Percentiles rank a stretch among this genome's conserved stretches.
These are phyloP conservation scores for Epinephelus lanceolatus DNA, from an alignment of 2,113 vertebrate species.

Conservation along the genomic window DNA sequence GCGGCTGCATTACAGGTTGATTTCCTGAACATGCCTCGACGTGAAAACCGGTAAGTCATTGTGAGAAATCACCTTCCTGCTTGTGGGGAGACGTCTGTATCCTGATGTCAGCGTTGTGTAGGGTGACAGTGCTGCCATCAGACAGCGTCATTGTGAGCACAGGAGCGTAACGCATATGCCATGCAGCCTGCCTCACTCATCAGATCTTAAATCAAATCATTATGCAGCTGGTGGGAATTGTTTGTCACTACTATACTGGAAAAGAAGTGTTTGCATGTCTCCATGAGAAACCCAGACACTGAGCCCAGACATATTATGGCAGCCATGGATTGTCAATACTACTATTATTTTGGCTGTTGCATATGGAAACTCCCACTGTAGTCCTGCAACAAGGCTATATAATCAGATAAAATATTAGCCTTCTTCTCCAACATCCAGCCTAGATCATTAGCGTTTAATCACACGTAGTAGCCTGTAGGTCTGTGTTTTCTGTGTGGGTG, in stretches of 20 bases:
- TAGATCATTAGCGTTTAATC: slow-evolving; percentile 35
- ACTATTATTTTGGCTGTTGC: no score
- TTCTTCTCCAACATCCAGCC: background rate
- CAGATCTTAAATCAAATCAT: slow-evolving; percentile 52
- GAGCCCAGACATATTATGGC: background rate
- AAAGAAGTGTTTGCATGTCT: slow-evolving; percentile 11
- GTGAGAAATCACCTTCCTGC: slow-evolving; percentile 53
- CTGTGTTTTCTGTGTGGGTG: slow-evolving; percentile 56
- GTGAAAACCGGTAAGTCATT: slow-evolving; percentile 57
- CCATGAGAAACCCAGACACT: slow-evolving; percentile 42
- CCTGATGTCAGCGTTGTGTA: slow-evolving; percentile 45
- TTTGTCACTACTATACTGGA: slow-evolving; percentile 16
- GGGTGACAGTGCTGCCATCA: slow-evolving; percentile 56
- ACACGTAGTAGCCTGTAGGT: slow-evolving; percentile 33
- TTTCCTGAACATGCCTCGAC: slow-evolving; percentile 52
- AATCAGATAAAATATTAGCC: slow-evolving; percentile 19
- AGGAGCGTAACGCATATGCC: slow-evolving; percentile 30
- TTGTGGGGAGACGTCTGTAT: slow-evolving; percentile 44
- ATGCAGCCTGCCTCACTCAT: slow-evolving; percentile 43
- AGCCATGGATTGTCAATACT: no score
- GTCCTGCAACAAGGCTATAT: background rate
- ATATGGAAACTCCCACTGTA: background rate
- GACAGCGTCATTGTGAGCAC: slow-evolving; percentile 49
- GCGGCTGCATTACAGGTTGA: slow-evolving; percentile 28
- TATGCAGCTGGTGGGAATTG: slow-evolving; percentile 47